These are phyloP conservation scores for Pseudopleuronectes americanus DNA, from an alignment of 2,797 vertebrate species.

Conservation along the genomic window DNA sequence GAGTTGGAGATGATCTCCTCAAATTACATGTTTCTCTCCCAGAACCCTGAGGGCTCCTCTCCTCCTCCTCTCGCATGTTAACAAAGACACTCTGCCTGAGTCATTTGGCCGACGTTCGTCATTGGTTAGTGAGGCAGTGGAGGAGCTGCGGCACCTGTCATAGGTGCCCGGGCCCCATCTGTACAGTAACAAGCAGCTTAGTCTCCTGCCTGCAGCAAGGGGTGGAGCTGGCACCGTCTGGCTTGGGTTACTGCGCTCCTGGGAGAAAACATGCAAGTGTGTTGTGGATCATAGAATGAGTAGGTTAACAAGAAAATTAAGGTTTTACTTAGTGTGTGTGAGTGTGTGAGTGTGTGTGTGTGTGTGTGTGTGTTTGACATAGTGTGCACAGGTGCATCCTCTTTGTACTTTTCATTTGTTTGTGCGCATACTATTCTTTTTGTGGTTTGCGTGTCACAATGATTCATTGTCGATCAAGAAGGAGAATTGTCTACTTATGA, in stretches of 20 bases:
- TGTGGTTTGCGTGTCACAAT: constrained; percentile 29
- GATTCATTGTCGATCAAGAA: constrained; percentile 68
- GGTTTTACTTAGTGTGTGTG: not conserved
- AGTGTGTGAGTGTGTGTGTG: not conserved
- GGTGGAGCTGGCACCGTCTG: constrained; percentile 59
- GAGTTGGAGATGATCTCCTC: constrained; percentile 58
- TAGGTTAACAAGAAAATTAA: constrained; percentile 54
- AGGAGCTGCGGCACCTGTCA: constrained; percentile 67
- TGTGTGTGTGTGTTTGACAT: not conserved
- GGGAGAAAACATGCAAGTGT: constrained; percentile 42
- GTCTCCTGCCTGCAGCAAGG: constrained; percentile 65
- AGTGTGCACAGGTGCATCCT: constrained; percentile 60
- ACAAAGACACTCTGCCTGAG: constrained; percentile 61
- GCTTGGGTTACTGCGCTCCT: constrained; percentile 60
- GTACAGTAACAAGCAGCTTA: constrained; percentile 68
- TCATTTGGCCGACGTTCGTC: constrained; percentile 20
- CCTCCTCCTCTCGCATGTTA: constrained; percentile 32
- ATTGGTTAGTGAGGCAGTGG: constrained; percentile 41
- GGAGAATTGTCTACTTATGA: constrained; percentile 40
- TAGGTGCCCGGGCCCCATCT: constrained; percentile 71
- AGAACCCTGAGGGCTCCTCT: constrained; percentile 48
- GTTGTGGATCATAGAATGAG: constrained; percentile 42
- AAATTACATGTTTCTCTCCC: constrained; percentile 59
- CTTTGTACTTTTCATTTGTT: constrained; percentile 54
- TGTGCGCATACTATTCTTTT: constrained; percentile 34